phyloP scores from a whole-genome alignment of 1,140 invertebrate genomes.

The Hycleus phaleratus region DNA sequence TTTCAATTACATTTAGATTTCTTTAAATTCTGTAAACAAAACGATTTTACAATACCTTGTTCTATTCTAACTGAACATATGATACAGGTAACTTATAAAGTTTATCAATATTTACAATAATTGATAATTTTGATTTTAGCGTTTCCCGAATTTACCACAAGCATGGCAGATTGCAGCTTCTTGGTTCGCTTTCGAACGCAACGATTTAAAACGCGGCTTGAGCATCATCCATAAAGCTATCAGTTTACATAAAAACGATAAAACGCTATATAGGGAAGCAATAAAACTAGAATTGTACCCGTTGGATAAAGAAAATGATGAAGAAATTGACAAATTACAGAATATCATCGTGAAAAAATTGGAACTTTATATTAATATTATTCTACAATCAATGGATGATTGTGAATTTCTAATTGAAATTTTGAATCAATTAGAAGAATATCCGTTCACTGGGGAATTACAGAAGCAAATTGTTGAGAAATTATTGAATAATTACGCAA shows the following conservation, averaged over 20 bases:
- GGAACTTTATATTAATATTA: constrained; percentile 7
- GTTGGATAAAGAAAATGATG: background rate
- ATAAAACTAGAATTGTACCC: constrained; percentile 15
- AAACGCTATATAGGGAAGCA: constrained; percentile 15
- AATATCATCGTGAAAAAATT: constrained; percentile 1
- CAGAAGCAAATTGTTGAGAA: constrained; percentile 22
- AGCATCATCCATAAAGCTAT: constrained; percentile 13
- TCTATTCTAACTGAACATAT: constrained; percentile 23
- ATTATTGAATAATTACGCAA: constrained; percentile 13
- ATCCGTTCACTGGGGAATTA: constrained; percentile 15
- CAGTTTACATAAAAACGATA: constrained; percentile 18
- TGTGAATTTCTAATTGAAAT: constrained; percentile 21
- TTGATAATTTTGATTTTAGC: constrained; percentile 5
- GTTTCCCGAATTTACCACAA: constrained; percentile 17
- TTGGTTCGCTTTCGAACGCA: constrained; percentile 15
- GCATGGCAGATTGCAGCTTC: constrained; percentile 20
- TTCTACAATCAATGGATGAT: constrained; percentile 19
- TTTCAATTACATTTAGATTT: constrained; percentile 20
- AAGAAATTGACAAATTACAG: background rate
- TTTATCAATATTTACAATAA: background rate
- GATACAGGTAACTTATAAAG: constrained; percentile 21
- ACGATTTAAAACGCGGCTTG: constrained; percentile 11
- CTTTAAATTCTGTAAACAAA: constrained; percentile 29
- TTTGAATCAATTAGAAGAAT: constrained; percentile 17
- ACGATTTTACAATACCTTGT: constrained; percentile 16